Evolutionary conservation across 2,797 vertebrate genomes (phyloP).

Genomic region (Tangara arthus): DNA sequence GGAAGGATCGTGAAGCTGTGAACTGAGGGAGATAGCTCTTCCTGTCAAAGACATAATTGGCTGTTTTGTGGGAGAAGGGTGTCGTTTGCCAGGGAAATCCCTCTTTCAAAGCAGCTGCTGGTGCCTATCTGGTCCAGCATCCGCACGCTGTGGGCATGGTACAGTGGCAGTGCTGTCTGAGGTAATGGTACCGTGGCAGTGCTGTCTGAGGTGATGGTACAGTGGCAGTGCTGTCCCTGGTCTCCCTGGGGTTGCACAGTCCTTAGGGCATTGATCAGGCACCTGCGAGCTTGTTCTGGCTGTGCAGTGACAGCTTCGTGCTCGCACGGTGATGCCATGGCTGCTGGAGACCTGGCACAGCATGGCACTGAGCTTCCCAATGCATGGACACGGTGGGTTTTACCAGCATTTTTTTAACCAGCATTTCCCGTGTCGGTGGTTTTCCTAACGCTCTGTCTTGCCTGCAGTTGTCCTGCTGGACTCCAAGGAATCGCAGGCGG

Average conservation of each 20-base stretch:
- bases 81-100: background rate
- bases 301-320: background rate
- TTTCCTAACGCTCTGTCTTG: background rate
- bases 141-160: accelerated
- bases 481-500: conserved; percentile 94
- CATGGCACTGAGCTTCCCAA: accelerated
- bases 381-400: accelerated
- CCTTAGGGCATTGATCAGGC: background rate
- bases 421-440: accelerated
- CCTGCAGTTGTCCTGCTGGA: conserved; percentile 89
- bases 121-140: background rate
- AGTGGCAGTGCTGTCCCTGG: background rate
- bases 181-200: background rate
- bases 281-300: background rate
- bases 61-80: background rate
- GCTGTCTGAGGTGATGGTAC: background rate
- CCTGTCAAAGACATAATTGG: no score
- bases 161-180: background rate
- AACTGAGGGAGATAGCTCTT: background rate
- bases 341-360: background rate
- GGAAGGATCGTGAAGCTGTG: background rate
- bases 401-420: background rate
- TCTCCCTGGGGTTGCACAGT: background rate
- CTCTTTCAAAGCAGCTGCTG: background rate
- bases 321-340: background rate